These are phyloP conservation scores for Myiotriccus ornatus DNA, from an alignment of 2,797 vertebrate species.

Conservation along the genomic window DNA sequence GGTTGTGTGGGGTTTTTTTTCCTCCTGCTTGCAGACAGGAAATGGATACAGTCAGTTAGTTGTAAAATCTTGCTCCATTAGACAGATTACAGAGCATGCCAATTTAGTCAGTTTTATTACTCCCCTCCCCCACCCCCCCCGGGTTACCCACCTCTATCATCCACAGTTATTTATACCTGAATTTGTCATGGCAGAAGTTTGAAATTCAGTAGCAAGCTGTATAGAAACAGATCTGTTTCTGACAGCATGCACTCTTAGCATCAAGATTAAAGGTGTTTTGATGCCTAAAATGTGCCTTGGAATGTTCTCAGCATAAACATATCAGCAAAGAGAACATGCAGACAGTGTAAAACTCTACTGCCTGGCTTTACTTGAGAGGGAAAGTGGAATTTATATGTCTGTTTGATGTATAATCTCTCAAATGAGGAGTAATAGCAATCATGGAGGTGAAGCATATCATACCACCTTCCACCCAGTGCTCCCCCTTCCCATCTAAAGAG, in stretches of 20 bases:
- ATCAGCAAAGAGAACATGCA: neutral
- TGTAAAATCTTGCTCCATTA: conserved; percentile 26
- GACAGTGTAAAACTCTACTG: neutral
- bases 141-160: neutral
- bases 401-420: neutral
- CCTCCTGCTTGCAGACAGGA: neutral
- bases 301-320: neutral
- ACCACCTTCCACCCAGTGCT: neutral
- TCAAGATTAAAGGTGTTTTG: neutral
- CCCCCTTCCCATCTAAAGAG: neutral
- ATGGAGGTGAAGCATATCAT: neutral
- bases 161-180: neutral
- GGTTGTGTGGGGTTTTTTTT: neutral
- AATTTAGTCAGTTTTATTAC: conserved; percentile 1
- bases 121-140: neutral
- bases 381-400: neutral
- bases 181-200: neutral
- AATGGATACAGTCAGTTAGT: neutral
- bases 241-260: neutral
- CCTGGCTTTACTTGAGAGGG: neutral
- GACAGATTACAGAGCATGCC: neutral
- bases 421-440: neutral
- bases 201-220: neutral
- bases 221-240: neutral
- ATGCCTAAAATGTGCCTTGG: neutral